Conservation (phyloP, 2,888 invertebrate genomes). For the Dysmachus trigonus region DNA sequence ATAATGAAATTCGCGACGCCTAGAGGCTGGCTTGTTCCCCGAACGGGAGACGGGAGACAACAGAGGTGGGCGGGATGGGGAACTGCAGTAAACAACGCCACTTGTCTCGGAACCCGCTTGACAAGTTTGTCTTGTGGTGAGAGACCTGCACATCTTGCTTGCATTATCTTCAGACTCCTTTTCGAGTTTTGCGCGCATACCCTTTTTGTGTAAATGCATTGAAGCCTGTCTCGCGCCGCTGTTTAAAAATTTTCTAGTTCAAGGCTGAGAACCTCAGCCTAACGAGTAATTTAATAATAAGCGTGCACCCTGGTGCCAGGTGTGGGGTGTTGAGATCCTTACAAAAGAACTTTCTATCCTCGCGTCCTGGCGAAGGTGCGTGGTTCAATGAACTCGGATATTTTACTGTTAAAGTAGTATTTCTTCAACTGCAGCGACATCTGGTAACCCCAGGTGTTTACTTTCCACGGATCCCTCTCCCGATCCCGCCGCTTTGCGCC, state of each 20-base stretch:
- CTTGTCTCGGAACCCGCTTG: slow-evolving; percentile 36
- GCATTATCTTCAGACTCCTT: slow-evolving; percentile 6
- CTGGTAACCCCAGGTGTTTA: slow-evolving; percentile 26
- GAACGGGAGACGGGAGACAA: neutral
- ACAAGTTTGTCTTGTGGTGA: slow-evolving; percentile 23
- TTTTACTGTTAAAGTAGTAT: neutral
- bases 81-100: slow-evolving; percentile 9
- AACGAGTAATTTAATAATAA: neutral
- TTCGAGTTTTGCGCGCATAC: neutral
- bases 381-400: neutral
- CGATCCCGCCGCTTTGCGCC: neutral
- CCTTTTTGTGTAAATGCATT: neutral
- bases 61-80: neutral
- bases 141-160: slow-evolving; percentile 18
- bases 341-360: neutral
- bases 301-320: neutral
- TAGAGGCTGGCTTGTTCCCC: neutral
- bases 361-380: neutral
- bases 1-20: slow-evolving; percentile 1
- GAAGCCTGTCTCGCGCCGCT: neutral
- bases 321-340: neutral
- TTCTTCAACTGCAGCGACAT: neutral
- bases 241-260: slow-evolving; percentile 16
- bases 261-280: neutral
- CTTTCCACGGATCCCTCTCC: neutral